A percentile compares a stretch with the other conserved stretches of the same genome.
phyloP scores from a whole-genome alignment of 2,113 vertebrate species.

The Montifringilla adamsi region DNA sequence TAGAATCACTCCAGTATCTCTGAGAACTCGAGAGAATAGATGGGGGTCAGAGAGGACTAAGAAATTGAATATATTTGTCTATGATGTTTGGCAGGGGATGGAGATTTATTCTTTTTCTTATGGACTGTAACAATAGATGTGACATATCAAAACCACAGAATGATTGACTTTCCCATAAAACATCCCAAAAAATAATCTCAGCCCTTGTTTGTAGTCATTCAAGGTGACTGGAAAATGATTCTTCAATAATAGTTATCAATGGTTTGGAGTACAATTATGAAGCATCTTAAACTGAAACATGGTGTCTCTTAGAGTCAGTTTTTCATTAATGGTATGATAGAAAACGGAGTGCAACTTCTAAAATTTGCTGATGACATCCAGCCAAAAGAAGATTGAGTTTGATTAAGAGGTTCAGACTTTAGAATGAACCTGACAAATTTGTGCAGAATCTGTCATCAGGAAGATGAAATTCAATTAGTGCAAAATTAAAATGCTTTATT shows the following conservation, averaged over 20 bases:
- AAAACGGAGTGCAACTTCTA: neutral
- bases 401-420: neutral
- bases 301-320: neutral
- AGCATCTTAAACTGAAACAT: neutral
- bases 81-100: neutral
- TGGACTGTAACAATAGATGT: neutral
- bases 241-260: neutral
- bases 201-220: neutral
- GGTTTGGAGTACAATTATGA: neutral
- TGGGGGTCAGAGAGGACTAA: neutral
- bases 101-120: neutral
- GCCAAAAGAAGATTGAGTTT: neutral
- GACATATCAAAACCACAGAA: neutral
- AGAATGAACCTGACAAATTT: neutral
- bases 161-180: neutral
- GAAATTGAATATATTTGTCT: neutral
- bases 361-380: neutral
- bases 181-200: neutral
- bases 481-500: neutral
- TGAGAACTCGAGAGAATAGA: neutral
- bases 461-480: neutral
- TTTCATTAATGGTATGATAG: neutral
- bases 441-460: neutral
- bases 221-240: neutral
- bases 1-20: neutral